These are phyloP conservation scores for Drosophila longiperda DNA, from an alignment of 2,888 invertebrate genomes.

Conservation along the genomic window DNA sequence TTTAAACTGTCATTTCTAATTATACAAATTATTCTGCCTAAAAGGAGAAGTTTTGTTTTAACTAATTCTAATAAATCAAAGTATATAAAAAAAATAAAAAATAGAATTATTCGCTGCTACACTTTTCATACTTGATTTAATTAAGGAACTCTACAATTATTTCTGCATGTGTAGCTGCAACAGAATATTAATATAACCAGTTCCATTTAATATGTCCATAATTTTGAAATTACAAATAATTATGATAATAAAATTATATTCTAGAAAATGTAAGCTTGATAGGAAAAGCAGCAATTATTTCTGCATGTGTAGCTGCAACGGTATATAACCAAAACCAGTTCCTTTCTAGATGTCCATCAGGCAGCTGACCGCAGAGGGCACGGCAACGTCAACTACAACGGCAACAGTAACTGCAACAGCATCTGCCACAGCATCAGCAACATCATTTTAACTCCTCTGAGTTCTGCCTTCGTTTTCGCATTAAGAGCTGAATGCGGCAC, in stretches of 20 bases:
- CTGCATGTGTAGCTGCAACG: constrained; percentile 52
- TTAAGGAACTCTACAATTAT: not conserved
- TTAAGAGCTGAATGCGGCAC: constrained; percentile 71
- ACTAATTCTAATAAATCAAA: not conserved
- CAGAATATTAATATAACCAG: constrained; percentile 65
- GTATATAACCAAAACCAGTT: constrained; percentile 71
- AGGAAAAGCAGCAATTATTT: not conserved
- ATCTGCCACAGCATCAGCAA: constrained; percentile 43
- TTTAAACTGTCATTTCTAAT: not conserved
- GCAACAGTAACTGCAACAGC: constrained; percentile 35
- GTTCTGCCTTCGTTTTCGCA: constrained; percentile 53
- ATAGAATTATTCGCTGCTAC: not conserved
- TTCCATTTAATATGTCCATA: constrained; percentile 66
- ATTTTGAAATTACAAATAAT: constrained; percentile 3
- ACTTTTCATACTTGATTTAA: not conserved
- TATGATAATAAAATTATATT: not conserved
- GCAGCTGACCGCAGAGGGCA: constrained; percentile 79
- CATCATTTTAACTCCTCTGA: constrained; percentile 38
- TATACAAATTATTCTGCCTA: not conserved
- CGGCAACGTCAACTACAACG: constrained; percentile 45
- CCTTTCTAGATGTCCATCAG: constrained; percentile 68
- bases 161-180: constrained; percentile 36
- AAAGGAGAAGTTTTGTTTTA: not conserved
- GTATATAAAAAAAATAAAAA: not conserved
- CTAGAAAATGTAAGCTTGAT: not conserved